Evolutionary conservation across 2,797 vertebrate species (phyloP), one percentile per base, ranked within the genome.

Genomic region (Poeciliopsis infans): DNA sequence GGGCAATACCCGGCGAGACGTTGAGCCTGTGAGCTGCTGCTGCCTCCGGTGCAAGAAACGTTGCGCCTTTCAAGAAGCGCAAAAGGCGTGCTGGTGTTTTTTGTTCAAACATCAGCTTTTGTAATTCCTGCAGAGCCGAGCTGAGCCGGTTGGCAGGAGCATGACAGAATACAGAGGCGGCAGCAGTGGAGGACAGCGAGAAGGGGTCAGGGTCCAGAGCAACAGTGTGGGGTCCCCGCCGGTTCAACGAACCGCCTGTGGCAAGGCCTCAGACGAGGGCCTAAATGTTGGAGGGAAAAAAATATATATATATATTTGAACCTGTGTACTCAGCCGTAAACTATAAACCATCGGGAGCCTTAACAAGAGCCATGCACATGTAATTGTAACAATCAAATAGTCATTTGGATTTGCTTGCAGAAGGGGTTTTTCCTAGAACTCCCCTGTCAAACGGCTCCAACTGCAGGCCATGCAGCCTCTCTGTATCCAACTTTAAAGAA

Each of bases 301-400:
- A 89, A 92, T 36, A 39, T 31, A 31, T 2, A 57, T 74, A 12
- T 57, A 61, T 75, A 87, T 89, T 89, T 89, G 84, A 89, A 91
- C 85, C 83, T 90, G 87, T 92, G 86, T 91, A 84, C 86, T 94
- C 87, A 92, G 87, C 83, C 87, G 80, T 88, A 94, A 93, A 94
- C 90, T 87, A 88, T 91, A 93, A 94, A 91, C 53, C 72, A 86
- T 84, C 85, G 83, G 79, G 76, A 87, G 81, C 72, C 81, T 83
- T 90, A 92, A 93, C 88, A 90, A 92, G 91, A 92, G 79, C 86
- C 91, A 88, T 81, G 85, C 89, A 87, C 79, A 86, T 86, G 87
- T 88, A 94, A 92, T 91, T 90, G 89, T 77, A 87, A 91, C 85
- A 91, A 93, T 93, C 87, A 93, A 87, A 94, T 91, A 93, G 90